Conservation (phyloP, 1,140 invertebrate species). For the Orchestia grillus region DNA sequence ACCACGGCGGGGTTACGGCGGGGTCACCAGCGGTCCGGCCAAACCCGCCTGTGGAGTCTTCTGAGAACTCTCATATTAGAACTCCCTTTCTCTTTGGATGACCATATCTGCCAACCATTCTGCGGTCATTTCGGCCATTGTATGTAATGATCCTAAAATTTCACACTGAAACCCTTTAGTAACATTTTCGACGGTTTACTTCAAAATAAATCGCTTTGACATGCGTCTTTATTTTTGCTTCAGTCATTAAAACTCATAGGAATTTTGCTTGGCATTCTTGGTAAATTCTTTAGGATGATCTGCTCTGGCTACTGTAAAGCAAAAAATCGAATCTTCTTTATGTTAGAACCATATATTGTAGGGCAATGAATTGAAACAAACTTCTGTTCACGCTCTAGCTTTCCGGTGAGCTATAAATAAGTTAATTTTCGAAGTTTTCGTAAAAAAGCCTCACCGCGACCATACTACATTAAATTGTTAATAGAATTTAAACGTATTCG, state of each 20-base stretch:
- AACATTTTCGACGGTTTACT: not conserved
- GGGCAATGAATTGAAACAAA: too few relatives aligned
- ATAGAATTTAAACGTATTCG: too few relatives aligned
- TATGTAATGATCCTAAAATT: not conserved
- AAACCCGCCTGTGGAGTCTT: slow-evolving; percentile 39
- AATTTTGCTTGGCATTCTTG: not conserved
- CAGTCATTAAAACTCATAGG: not conserved
- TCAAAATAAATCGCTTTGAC: not conserved
- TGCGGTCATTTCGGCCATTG: not conserved
- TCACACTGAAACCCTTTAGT: not conserved
- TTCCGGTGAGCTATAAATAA: too few relatives aligned
- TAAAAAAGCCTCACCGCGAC: not conserved
- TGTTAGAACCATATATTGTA: too few relatives aligned
- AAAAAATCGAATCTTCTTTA: too few relatives aligned
- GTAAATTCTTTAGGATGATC: not conserved
- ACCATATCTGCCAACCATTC: too few relatives aligned
- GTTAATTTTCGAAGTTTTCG: not conserved
- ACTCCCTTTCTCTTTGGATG: not conserved
- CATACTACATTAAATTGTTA: not conserved
- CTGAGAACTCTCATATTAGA: not conserved
- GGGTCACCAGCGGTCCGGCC: not conserved
- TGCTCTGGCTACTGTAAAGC: too few relatives aligned
- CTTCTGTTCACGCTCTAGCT: too few relatives aligned
- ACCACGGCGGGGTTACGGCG: not conserved
- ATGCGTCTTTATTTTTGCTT: not conserved